Conservation (phyloP, 2,113 vertebrate species). For the Nothobranchius furzeri region DNA sequence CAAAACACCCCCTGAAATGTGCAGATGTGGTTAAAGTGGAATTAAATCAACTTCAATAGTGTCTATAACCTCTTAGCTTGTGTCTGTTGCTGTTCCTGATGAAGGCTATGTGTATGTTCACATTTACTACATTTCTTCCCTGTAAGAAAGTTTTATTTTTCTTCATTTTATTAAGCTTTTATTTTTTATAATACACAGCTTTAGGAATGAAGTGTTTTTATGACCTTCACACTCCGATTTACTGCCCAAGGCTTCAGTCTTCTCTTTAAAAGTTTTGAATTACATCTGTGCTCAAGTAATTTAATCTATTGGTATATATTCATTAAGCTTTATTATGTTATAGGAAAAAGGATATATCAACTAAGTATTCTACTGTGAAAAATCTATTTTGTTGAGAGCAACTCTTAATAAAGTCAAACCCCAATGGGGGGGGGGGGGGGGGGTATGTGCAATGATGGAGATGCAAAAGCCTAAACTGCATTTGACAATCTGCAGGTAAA, state of each 20-base stretch:
- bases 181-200: constrained; percentile 10
- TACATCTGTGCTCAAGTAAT: neutral
- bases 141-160: constrained; percentile 6
- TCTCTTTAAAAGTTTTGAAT: neutral
- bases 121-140: neutral
- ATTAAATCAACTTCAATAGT: too few species aligned
- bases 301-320: neutral
- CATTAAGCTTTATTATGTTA: neutral
- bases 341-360: too few species aligned
- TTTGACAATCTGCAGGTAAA: too few species aligned
- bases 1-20: too few species aligned
- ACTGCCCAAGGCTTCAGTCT: neutral
- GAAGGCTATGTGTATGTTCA: neutral
- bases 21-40: too few species aligned
- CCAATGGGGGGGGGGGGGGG: too few species aligned
- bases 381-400: neutral
- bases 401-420: neutral
- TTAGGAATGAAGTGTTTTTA: neutral
- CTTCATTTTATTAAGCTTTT: too few species aligned
- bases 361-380: neutral
- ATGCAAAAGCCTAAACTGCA: too few species aligned
- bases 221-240: neutral
- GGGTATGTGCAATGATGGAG: too few species aligned
- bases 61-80: too few species aligned
- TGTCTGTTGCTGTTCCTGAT: neutral